Base-by-base conservation (phyloP, 2,888 invertebrate genomes). In the Galeruca laticollis region DNA sequence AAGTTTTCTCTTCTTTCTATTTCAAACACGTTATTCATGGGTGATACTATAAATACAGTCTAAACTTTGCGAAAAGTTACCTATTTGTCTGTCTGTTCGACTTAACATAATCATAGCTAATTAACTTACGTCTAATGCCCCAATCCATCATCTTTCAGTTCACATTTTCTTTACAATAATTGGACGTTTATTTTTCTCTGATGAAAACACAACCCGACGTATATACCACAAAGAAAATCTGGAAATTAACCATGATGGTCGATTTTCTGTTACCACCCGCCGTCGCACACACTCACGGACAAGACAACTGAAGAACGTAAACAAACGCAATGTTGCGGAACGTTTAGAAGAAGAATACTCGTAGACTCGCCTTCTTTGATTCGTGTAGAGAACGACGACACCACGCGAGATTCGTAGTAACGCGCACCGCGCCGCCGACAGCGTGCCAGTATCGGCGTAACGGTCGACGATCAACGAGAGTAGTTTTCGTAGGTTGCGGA, bases 71-170 rank as follows among this genome's bases (percentile, higher is more conserved):
- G 26, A 26, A 26, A 40, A 40, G 40, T 40, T 40, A 6, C 40
- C n/a, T 11, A 40, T 40, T 15, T 47, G 4, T 18, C 15, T 47
- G 4, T 47, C 15, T 47, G 3, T 47, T 15, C 43, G 6, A 15
- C 43, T 47, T 2, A 47, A 47, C 47, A 18, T 15, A 13, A 15
- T 47, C 2, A 13, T 9, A 18, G 6, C 15, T 18, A 47, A 47
- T 47, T 9, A 47, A 89, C 91, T 88, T 89, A 91, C 91, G 90
- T 88, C 91, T 88, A 80, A 91, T 90, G 77, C 91, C 91, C 91
- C 91, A 91, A 87, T 91, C 91, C 91, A 91, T 90, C 91, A 91
- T 91, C 82, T 86, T 89, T 75, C 71, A 63, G 43, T 37, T 65
- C 73, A 73, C 71, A 71, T 73, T 43, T 60, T 66, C 67, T 61